These are phyloP conservation scores for Chauna torquata DNA, from an alignment of 2,113 vertebrate genomes.

Conservation along the genomic window DNA sequence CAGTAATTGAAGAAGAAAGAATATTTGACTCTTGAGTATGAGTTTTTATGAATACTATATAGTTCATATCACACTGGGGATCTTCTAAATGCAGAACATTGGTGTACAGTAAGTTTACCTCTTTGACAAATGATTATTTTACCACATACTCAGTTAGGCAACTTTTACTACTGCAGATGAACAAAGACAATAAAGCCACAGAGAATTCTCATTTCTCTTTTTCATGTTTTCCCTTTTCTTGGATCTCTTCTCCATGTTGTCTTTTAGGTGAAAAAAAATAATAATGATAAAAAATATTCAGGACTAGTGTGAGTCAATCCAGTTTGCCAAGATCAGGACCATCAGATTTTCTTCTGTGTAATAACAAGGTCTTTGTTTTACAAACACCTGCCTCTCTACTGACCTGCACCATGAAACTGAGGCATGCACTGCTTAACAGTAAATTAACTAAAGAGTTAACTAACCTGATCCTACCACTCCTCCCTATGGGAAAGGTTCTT, in stretches of 20 bases:
- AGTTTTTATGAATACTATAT: slow-evolving; percentile 67
- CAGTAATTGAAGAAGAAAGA: slow-evolving; percentile 72
- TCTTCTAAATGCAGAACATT: slow-evolving; percentile 72
- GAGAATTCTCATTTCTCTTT: not conserved
- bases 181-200: slow-evolving; percentile 53
- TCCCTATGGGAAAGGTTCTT: not conserved
- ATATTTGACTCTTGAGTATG: slow-evolving; percentile 64
- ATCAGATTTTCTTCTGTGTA: not conserved
- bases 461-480: not conserved
- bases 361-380: not conserved
- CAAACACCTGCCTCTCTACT: not conserved
- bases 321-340: not conserved
- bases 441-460: not conserved
- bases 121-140: slow-evolving; percentile 76
- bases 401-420: not conserved
- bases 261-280: not conserved
- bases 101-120: slow-evolving; percentile 69
- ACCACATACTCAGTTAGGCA: slow-evolving; percentile 55
- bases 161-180: slow-evolving; percentile 63
- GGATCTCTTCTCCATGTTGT: not conserved
- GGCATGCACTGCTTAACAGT: not conserved
- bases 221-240: not conserved
- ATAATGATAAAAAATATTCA: not conserved
- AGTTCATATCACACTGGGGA: slow-evolving; percentile 64
- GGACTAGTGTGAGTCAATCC: not conserved